Evolutionary conservation across 2,797 vertebrate genomes (phyloP).

Genomic region (Macrochelys suwanniensis): DNA sequence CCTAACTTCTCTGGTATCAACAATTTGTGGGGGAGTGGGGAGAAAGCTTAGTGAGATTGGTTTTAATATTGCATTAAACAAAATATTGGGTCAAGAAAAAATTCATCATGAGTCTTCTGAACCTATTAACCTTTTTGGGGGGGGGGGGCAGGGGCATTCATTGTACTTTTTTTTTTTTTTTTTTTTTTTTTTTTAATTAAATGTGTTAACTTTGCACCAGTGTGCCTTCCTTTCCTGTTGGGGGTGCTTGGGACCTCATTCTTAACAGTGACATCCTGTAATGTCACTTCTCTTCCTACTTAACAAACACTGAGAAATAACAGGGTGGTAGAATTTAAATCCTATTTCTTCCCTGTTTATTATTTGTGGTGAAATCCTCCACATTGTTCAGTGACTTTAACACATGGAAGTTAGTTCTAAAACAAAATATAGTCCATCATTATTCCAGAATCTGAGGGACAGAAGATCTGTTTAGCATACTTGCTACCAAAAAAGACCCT

Average conservation of each 20-base stretch:
- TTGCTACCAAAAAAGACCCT: conserved; percentile 72
- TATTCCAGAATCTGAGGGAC: conserved; percentile 61
- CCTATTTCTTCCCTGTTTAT: conserved; percentile 57
- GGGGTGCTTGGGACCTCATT: conserved; percentile 77
- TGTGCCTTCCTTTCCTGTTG: conserved; percentile 82
- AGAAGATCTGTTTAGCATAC: conserved; percentile 64
- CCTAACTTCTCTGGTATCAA: conserved; percentile 61
- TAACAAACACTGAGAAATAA: conserved; percentile 64
- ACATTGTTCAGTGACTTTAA: conserved; percentile 62
- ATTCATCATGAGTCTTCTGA: conserved; percentile 58
- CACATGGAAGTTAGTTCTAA: conserved; percentile 41
- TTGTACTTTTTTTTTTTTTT: conserved; percentile 60
- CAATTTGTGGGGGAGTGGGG: background rate
- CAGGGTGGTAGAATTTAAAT: conserved; percentile 54
- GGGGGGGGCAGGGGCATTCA: conserved; percentile 48
- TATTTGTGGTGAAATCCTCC: conserved; percentile 59
- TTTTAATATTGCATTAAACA: conserved; percentile 59
- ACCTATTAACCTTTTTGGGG: conserved; percentile 45
- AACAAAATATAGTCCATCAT: conserved; percentile 67
- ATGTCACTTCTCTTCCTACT: conserved; percentile 61
- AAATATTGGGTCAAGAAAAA: conserved; percentile 69
- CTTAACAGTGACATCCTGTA: conserved; percentile 59
- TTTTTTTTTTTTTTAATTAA: no score
- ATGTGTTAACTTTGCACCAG: conserved; percentile 79
- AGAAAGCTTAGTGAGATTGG: conserved; percentile 39